Base-by-base conservation (phyloP, 1,140 invertebrate species). In the Spodoptera litura region DNA sequence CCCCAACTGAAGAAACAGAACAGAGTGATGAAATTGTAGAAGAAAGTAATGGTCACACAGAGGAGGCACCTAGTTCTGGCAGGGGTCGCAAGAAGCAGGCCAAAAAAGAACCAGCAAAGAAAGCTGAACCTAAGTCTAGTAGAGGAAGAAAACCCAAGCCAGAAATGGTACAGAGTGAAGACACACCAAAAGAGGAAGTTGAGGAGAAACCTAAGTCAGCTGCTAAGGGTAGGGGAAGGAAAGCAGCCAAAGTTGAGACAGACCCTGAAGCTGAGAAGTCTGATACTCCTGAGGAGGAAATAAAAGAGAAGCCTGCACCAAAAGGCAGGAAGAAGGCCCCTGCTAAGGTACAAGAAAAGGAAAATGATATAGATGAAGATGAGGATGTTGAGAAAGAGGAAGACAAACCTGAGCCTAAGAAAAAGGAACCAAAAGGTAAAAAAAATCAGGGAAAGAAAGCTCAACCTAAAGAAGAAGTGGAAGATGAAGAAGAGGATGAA, bases 361-460 rank as follows among this genome's bases (percentile, higher is more conserved):
- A 44, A 90, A 15, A 89, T 86, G 78, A 84, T 38, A 81, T 85
- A 52, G 80, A 59, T 81, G 86, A 85, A n/a, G 59, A 79, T 78
- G 70, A 83, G 20, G 68, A 66, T 15, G 71, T 78, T 35, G 51
- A 80, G 38, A 78, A 82, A 56, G 83, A 79, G 64, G 83, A 86
- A 62, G 85, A 88, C 8, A 82, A 85, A 68, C 49, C 71, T 58
- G 86, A 88, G 77, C 83, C 78, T 52, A 89, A 88, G 76, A 90
- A 88, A 62, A 91, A 89, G 72, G 88, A 87, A 80, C 58, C 77
- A 20, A 88, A 88, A 82, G 83, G 84, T 20, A 85, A 85, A 44
- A 94, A 90, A 82, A 89, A 88, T 81, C 82, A 76, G 58, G 85
- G 79, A 10, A 93, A 91, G 70, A 93, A 94, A 83, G 81, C 78